Percentiles rank a stretch among this genome's conserved stretches.
These are phyloP conservation scores for Taeniopygia guttata DNA, from an alignment of 2,797 vertebrate species.

Conservation along the genomic window DNA sequence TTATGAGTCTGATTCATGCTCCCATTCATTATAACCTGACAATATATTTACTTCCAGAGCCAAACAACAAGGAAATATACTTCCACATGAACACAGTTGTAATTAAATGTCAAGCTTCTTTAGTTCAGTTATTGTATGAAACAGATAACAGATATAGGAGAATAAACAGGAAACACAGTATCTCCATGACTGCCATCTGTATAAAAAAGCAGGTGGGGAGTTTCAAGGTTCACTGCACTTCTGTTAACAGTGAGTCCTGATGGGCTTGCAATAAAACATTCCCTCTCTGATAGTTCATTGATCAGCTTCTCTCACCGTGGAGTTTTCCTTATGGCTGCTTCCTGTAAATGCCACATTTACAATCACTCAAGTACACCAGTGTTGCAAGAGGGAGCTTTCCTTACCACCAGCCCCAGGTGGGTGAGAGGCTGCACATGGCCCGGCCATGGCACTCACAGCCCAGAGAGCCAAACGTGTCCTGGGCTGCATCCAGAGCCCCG, in stretches of 20 bases:
- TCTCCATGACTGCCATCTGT: background rate
- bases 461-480: background rate
- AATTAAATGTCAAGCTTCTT: conserved; percentile 36
- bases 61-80: background rate
- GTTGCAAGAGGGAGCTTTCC: background rate
- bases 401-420: background rate
- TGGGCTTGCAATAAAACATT: background rate
- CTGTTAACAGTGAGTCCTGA: background rate
- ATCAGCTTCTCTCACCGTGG: background rate
- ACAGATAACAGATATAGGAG: background rate
- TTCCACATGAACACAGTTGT: background rate
- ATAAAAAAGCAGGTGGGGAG: background rate
- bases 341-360: background rate
- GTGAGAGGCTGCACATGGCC: background rate
- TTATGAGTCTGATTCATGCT: background rate
- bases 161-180: background rate
- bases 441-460: background rate
- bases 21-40: background rate
- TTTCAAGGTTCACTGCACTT: background rate
- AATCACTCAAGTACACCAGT: background rate
- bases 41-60: background rate
- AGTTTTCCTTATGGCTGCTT: background rate
- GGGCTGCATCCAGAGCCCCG: background rate
- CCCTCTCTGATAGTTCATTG: background rate
- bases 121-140: conserved; percentile 1